These are phyloP conservation scores for Stegophylla sp. DNA, from an alignment of 2,888 invertebrate genomes.

Conservation along the genomic window DNA sequence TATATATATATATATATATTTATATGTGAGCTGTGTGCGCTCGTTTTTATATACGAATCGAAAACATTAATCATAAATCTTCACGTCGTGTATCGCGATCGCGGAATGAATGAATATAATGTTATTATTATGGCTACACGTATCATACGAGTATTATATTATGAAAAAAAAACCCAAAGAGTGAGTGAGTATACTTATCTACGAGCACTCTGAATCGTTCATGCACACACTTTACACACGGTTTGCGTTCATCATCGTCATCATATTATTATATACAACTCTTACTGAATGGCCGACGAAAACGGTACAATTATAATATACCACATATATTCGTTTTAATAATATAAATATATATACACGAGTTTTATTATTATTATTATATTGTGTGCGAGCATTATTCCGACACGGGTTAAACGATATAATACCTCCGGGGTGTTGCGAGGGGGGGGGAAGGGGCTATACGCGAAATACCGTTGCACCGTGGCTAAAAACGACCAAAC, in stretches of 20 bases:
- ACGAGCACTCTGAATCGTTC: background rate
- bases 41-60: constrained; percentile 4
- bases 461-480: constrained; percentile 5
- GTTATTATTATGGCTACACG: background rate
- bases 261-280: background rate
- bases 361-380: too few species aligned
- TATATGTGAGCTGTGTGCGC: background rate
- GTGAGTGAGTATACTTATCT: background rate
- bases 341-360: too few species aligned
- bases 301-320: constrained; percentile 3
- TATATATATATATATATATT: background rate
- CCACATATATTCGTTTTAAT: background rate
- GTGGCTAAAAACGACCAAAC: background rate
- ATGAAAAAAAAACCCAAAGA: too few species aligned
- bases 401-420: background rate
- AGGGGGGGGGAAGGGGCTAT: too few species aligned
- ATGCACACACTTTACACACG: background rate
- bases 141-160: background rate
- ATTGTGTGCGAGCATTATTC: constrained; percentile 8
- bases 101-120: constrained; percentile 27
- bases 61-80: constrained; percentile 44
- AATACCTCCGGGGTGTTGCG: background rate
- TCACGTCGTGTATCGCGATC: constrained; percentile 21
- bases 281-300: background rate
- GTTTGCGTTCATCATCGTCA: background rate